Evolutionary conservation across 2,797 vertebrate species (phyloP).

Genomic region (Sebastolobus altivelis): DNA sequence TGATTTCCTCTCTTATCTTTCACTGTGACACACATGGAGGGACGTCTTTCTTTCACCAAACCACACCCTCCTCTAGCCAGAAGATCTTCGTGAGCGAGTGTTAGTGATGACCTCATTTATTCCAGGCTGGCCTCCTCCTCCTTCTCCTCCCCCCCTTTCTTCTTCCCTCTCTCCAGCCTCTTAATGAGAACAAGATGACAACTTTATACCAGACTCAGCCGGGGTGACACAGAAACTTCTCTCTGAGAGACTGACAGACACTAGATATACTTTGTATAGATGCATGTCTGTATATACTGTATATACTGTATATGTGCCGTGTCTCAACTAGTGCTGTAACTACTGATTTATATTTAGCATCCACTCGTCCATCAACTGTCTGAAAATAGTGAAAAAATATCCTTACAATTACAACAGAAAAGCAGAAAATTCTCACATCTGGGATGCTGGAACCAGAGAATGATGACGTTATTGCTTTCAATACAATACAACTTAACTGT

Average conservation of each 20-base stretch:
- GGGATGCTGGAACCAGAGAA: too few species aligned
- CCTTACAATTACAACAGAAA: not conserved
- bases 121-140: constrained; percentile 49
- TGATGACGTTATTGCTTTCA: too few species aligned
- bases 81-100: constrained; percentile 40
- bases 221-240: constrained; percentile 46
- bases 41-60: constrained; percentile 11
- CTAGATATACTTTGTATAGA: not conserved
- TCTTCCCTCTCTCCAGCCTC: constrained; percentile 51
- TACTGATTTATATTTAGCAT: not conserved
- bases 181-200: constrained; percentile 79
- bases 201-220: constrained; percentile 46
- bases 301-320: not conserved
- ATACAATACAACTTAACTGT: too few species aligned
- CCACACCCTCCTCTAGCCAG: constrained; percentile 34
- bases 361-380: not conserved
- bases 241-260: not conserved
- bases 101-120: constrained; percentile 77
- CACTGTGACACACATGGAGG: not conserved
- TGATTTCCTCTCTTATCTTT: constrained; percentile 11
- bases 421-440: too few species aligned
- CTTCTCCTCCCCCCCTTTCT: not conserved
- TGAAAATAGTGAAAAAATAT: not conserved
- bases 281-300: not conserved
- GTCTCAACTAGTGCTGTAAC: not conserved